Evolutionary conservation across 2,113 vertebrate species (phyloP), one percentile per base, ranked within the genome.

Genomic region (Maccullochella peelii): DNA sequence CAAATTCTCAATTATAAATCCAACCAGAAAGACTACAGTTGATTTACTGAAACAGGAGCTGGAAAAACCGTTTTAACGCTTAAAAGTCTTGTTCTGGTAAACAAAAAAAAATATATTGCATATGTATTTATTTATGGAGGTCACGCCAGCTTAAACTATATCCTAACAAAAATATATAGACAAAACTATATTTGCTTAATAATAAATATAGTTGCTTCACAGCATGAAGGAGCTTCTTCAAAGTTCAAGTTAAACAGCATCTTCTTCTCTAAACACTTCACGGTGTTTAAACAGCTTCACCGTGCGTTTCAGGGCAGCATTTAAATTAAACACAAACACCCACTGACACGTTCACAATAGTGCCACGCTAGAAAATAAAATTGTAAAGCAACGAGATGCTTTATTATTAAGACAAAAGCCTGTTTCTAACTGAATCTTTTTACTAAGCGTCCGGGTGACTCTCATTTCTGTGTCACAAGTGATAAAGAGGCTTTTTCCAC

Each of bases 401-500:
- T 70, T 20, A 8, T 66, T 61, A n/a, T 77, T 12, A 21, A 73
- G 61, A 65, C 54, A 23, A 85, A 63, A 73, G 11, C 55, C 14
- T 5, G 20, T 54, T 11, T 52, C 21, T 70, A 38, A 70, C 8
- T 49, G 9, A 72, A 73, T 11, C 30, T 33, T 38, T 67, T 38
- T 67, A 23, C 40, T 15, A 44, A 38, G 36, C 30, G 38, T 44
- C 50, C 1, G 3, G 20, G 49, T 65, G 40, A 54, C 73, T 73
- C 42, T 33, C 33, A 47, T 66, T 83, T 77, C 25, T 62, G 40
- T 70, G 0, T 73, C 40, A 11, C 71, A 74, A 54, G 5, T 65
- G 78, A 88, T 61, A n/a, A 86, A 88, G 55, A 85, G 25, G 73
- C n/a, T 33, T 77, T 83, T 62, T 16, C 57, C 62, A 3, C 61